Evolutionary conservation across 1,140 invertebrate species (phyloP), one percentile per base, ranked within the genome.

Genomic region (Prorops nasuta): DNA sequence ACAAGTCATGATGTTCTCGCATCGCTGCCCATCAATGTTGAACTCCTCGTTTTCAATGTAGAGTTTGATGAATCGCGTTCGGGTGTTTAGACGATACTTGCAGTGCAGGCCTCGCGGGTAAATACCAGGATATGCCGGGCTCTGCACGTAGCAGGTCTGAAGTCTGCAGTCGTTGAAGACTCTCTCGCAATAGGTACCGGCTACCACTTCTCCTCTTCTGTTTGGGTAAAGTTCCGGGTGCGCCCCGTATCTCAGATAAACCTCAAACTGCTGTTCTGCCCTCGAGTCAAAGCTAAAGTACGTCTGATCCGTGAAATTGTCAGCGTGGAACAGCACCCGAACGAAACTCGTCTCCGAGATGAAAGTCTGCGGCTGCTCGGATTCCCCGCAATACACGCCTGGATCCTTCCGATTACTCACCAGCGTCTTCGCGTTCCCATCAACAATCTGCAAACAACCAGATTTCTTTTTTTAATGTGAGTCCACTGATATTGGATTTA

Each of bases 1-100:
- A 66, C 93, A 96, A 2, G 92, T 92, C 86, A 96, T 93, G 51
- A 94, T 91, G 70, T 94, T 94, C 70, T 95, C 92, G 67, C 93
- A 96, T 41, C 92, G 81, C 63, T 94, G 91, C 0, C 92, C 92
- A 63, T 95, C 92, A 46, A 96, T 91, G 61, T 94, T 93, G 76
- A 96, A 94, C 69, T 93, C 90, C 69, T 94, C 91, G 64, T 94
- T 93, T 69, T 94, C 91, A 56, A 93, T 91, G 77, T 94, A 93
- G 24, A 95, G 80, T 72, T 94, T 94, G 58, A 94, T 94, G 75
- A 90, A 94, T 2, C 91, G 90, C 59, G 90, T 80, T 22, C 90
- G 78, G 0, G 91, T 94, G 72, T 92, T 93, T 21, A 95, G 79
- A 61, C 89, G 87, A 66, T 94, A 94, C 63, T 89, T 86, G 81